phyloP scores from a whole-genome alignment of 2,797 vertebrate genomes.

The Sebastes hubbsi region DNA sequence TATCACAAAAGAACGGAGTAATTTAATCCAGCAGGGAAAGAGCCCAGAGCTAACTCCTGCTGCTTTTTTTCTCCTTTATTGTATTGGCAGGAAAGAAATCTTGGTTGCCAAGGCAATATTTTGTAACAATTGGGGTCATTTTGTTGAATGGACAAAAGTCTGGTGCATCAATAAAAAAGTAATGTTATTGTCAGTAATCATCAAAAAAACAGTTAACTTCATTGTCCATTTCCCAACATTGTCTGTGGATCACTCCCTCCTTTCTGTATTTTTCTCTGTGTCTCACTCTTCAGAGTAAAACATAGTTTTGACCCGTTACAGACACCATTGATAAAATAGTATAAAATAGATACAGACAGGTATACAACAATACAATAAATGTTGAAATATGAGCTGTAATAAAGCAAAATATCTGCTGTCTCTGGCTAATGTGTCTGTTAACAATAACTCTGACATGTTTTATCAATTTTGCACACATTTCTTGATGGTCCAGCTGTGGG shows the following conservation, averaged over 20 bases:
- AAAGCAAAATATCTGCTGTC: not conserved
- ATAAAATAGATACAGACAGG: not conserved
- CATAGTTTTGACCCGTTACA: not conserved
- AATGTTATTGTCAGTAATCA: constrained; percentile 10
- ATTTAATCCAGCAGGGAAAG: constrained; percentile 31
- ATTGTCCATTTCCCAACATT: not conserved
- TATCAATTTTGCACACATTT: constrained; percentile 20
- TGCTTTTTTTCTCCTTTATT: constrained; percentile 36
- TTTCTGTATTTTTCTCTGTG: not conserved
- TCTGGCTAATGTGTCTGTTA: not conserved
- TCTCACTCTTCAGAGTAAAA: not conserved
- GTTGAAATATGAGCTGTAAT: not conserved
- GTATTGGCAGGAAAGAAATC: constrained; percentile 15
- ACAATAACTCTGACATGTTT: not conserved
- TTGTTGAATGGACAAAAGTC: constrained; percentile 14
- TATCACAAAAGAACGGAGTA: constrained; percentile 47
- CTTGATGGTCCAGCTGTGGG: constrained; percentile 19
- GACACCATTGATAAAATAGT: not conserved
- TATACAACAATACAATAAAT: too few species aligned
- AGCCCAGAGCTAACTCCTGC: constrained; percentile 19
- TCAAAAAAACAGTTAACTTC: not conserved
- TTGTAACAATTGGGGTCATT: not conserved
- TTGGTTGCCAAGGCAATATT: constrained; percentile 10
- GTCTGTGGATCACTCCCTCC: not conserved
- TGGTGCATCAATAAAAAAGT: not conserved